phyloP scores from a whole-genome alignment of 2,888 invertebrate genomes.

The Brassicogethes aeneus region DNA sequence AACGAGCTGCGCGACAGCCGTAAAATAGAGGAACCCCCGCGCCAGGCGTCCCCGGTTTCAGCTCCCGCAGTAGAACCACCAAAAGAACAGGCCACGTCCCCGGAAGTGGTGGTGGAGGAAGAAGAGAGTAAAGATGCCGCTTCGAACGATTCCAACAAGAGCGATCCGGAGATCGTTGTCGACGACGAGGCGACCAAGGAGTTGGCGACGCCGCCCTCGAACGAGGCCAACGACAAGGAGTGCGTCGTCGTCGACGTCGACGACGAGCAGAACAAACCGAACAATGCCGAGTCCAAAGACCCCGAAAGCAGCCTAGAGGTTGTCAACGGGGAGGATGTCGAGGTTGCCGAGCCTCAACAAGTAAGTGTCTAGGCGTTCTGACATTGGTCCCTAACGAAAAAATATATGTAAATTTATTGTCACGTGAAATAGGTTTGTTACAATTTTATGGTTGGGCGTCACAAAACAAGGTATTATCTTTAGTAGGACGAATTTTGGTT shows the following conservation, averaged over 20 bases:
- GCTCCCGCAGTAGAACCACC: no score
- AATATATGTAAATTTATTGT: no score
- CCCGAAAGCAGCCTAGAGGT: constrained; percentile 1
- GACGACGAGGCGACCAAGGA: constrained; percentile 22
- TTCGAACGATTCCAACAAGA: constrained; percentile 12
- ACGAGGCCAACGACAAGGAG: constrained; percentile 19
- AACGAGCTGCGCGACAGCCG: constrained; percentile 32
- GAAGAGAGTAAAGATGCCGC: constrained; percentile 13
- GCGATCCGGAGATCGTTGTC: constrained; percentile 22
- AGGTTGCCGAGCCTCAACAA: not conserved
- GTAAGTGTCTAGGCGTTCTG: no score
- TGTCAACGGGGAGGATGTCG: not conserved
- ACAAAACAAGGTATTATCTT: no score
- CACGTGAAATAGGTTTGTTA: no score
- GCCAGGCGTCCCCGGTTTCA: not conserved
- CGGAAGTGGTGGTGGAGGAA: constrained; percentile 12
- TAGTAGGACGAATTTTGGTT: no score
- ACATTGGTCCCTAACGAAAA: no score
- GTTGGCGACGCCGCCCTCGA: constrained; percentile 9
- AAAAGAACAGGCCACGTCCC: not conserved
- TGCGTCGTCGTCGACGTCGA: constrained; percentile 22
- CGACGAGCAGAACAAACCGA: no score
- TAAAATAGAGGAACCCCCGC: constrained; percentile 15
- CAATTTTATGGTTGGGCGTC: no score
- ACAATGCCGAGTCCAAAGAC: no score